Conservation (phyloP, 2,797 vertebrate genomes). For the Adrianichthys oophorus region DNA sequence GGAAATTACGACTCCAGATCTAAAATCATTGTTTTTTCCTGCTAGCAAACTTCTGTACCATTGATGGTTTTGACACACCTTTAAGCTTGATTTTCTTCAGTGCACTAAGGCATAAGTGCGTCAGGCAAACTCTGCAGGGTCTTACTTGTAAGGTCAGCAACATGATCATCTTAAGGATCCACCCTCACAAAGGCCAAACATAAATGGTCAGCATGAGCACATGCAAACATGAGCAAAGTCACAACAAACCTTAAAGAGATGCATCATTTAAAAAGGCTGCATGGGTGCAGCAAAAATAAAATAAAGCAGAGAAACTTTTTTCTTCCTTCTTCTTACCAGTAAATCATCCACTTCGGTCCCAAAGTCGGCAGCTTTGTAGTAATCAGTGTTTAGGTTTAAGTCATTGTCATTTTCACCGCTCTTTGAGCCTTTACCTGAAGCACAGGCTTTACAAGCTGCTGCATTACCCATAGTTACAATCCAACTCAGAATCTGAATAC, state of each 20-base stretch:
- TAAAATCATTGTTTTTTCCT: too few species aligned
- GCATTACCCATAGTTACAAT: conserved; percentile 85
- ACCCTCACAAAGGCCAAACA: conserved; percentile 1
- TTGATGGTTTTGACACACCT: too few species aligned
- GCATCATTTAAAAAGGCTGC: too few species aligned
- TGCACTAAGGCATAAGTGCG: not conserved
- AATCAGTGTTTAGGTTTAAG: conserved; percentile 74
- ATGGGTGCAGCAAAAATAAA: too few species aligned
- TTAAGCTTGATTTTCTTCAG: too few species aligned
- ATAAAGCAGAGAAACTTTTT: too few species aligned
- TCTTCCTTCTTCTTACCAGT: conserved; percentile 54
- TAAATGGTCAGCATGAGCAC: conserved; percentile 3
- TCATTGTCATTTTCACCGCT: conserved; percentile 71
- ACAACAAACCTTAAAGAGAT: too few species aligned
- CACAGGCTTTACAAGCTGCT: conserved; percentile 82
- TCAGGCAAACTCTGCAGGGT: conserved; percentile 16
- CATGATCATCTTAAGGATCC: conserved; percentile 4
- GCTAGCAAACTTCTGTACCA: too few species aligned
- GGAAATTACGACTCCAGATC: too few species aligned
- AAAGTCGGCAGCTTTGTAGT: conserved; percentile 51
- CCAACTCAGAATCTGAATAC: conserved; percentile 3
- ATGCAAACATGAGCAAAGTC: too few species aligned
- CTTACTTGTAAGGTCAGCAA: conserved; percentile 21
- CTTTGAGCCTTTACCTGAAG: conserved; percentile 71
- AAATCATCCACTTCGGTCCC: conserved; percentile 40